Evolutionary conservation across 2,113 vertebrate species (phyloP).

Genomic region (Gobius niger): DNA sequence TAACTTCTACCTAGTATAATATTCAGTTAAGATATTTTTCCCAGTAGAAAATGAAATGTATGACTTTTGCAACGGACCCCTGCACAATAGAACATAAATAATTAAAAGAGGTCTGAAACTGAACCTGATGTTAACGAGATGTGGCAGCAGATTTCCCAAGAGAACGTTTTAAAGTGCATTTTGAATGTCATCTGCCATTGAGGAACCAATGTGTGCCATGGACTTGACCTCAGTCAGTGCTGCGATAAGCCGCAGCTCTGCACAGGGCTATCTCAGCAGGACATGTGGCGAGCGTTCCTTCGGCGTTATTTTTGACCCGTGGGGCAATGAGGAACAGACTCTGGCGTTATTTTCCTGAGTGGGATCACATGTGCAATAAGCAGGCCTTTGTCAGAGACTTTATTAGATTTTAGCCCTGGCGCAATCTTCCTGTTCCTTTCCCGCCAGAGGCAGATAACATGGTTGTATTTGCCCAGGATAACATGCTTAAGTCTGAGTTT

Average conservation of each 20-base stretch:
- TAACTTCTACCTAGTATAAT: too few relatives aligned
- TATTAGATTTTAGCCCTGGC: conserved; percentile 72
- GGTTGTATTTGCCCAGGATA: not conserved
- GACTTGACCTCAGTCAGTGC: conserved; percentile 10
- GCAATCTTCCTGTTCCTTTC: conserved; percentile 48
- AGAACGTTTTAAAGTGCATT: not conserved
- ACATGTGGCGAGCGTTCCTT: conserved; percentile 60
- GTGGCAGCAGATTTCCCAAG: not conserved
- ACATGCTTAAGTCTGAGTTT: not conserved
- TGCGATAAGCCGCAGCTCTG: conserved; percentile 38
- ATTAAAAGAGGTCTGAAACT: too few relatives aligned
- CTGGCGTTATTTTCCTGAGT: conserved; percentile 55
- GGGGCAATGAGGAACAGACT: conserved; percentile 47
- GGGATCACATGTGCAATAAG: conserved; percentile 76
- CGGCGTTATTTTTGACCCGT: conserved; percentile 63
- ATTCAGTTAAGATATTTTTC: too few relatives aligned
- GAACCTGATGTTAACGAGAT: not conserved
- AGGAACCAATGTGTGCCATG: conserved; percentile 8
- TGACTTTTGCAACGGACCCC: too few relatives aligned
- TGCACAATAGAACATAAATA: too few relatives aligned
- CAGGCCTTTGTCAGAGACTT: conserved; percentile 70
- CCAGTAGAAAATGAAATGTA: too few relatives aligned
- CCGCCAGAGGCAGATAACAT: not conserved
- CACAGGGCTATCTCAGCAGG: conserved; percentile 52
- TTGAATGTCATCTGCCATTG: not conserved